These are phyloP conservation scores for Pocillopora meandrina DNA, from an alignment of 92 coral and sea anemone species.

Conservation along the genomic window DNA sequence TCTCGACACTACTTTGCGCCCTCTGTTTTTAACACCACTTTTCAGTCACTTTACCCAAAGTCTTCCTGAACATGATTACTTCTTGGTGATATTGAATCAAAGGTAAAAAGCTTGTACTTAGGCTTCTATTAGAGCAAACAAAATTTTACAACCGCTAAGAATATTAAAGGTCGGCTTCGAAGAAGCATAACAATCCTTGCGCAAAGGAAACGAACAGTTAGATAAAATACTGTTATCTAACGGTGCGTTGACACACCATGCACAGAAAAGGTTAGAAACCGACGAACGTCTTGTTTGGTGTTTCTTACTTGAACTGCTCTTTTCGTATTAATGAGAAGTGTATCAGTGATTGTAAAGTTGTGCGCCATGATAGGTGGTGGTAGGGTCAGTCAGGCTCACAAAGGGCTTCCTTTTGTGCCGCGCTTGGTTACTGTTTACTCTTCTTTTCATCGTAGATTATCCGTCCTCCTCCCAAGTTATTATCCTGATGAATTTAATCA, in stretches of 20 bases:
- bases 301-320: not conserved
- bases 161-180: slow-evolving; percentile 21
- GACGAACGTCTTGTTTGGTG: not conserved
- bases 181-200: not conserved
- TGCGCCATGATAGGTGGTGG: not conserved
- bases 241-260: slow-evolving; percentile 20
- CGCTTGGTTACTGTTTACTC: slow-evolving; percentile 27
- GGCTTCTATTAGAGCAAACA: not conserved
- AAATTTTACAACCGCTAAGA: not conserved
- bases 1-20: too few relatives aligned
- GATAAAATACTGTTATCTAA: slow-evolving; percentile 30
- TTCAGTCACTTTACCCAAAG: not conserved
- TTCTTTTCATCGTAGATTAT: slow-evolving; percentile 52
- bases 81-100: slow-evolving; percentile 7
- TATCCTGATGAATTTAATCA: slow-evolving; percentile 44
- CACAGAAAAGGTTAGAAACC: slow-evolving; percentile 26
- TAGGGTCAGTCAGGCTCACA: not conserved
- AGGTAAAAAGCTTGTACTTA: not conserved
- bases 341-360: not conserved
- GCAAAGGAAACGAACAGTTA: slow-evolving; percentile 13
- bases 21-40: not conserved
- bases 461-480: slow-evolving; percentile 48
- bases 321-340: not conserved
- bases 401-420: not conserved
- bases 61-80: not conserved